Percentiles rank a stretch among this genome's conserved stretches.
Evolutionary conservation across 53 echinoderm and acorn worm genomes (phyloP).

Genomic region (Zoroaster sp.): DNA sequence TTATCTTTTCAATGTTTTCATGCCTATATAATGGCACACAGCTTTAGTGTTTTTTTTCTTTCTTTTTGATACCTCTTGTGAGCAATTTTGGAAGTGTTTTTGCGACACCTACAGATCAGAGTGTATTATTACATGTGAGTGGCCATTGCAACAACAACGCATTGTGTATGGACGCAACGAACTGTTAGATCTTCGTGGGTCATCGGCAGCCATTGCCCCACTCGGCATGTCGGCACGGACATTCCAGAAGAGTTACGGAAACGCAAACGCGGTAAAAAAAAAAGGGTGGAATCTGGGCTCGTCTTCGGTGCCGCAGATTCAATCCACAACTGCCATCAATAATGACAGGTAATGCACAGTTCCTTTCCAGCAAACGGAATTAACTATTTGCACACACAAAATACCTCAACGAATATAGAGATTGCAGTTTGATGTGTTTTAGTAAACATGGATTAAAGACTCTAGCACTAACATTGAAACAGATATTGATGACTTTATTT

Average conservation of each 20-base stretch:
- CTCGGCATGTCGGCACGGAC: background rate
- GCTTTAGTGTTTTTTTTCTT: no score
- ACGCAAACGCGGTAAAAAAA: background rate
- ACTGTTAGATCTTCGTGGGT: no score
- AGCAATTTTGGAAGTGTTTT: no score
- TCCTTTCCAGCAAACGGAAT: background rate
- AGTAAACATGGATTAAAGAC: background rate
- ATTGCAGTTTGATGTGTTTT: background rate
- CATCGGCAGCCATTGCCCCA: background rate
- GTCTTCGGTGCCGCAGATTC: background rate
- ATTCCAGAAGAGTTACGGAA: background rate
- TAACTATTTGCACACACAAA: background rate
- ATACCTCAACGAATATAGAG: background rate
- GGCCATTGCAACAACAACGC: background rate
- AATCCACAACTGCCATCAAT: no score
- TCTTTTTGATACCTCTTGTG: no score
- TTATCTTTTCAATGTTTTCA: no score
- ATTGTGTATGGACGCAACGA: background rate
- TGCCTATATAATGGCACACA: no score
- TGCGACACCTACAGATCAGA: no score
- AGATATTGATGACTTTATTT: conserved; percentile 8
- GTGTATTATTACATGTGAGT: background rate
- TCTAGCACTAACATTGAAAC: background rate
- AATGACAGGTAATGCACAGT: no score
- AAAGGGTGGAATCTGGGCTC: background rate